A percentile compares a stretch with the other conserved stretches of the same genome.
Evolutionary conservation across 2,113 vertebrate genomes (phyloP).

Genomic region (Coregonus clupeaformis): DNA sequence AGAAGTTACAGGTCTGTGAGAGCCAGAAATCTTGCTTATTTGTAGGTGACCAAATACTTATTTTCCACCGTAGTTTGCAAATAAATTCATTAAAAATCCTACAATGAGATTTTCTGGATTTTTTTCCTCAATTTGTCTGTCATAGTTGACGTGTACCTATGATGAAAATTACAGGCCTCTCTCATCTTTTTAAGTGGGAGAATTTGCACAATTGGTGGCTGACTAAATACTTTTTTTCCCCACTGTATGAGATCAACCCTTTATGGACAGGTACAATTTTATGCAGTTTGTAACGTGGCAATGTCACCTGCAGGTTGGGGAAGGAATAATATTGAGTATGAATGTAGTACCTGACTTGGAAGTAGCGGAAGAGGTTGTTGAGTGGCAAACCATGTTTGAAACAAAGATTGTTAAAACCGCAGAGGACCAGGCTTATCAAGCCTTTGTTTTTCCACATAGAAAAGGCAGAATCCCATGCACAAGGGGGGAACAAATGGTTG

Average conservation of each 20-base stretch:
- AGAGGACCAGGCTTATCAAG: neutral
- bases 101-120: too few species aligned
- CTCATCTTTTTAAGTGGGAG: too few species aligned
- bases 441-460: neutral
- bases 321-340: neutral
- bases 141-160: too few species aligned
- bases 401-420: neutral
- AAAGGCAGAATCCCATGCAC: neutral
- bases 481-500: neutral
- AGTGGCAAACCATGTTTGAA: neutral
- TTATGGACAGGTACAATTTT: neutral
- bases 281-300: neutral
- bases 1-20: too few species aligned
- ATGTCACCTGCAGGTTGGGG: neutral
- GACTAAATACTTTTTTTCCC: too few species aligned
- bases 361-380: neutral
- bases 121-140: too few species aligned
- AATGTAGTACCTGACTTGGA: neutral
- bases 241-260: neutral
- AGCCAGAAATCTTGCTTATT: too few species aligned
- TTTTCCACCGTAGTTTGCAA: too few species aligned
- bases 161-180: too few species aligned
- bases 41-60: too few species aligned
- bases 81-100: too few species aligned
- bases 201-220: too few species aligned